These are phyloP conservation scores for Noctua janthina DNA, from an alignment of 2,888 invertebrate species.

Conservation along the genomic window DNA sequence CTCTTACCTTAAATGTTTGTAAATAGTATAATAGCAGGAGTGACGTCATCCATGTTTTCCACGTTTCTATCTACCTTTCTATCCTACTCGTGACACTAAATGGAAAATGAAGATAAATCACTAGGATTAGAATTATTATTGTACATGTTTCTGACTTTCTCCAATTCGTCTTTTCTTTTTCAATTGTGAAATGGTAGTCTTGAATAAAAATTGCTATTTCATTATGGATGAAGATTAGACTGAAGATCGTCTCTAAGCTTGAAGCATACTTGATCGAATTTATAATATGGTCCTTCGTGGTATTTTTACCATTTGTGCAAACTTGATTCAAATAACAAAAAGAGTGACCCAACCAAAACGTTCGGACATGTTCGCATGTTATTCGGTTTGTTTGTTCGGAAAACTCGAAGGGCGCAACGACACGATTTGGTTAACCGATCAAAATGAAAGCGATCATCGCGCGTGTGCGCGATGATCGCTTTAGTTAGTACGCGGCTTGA, in stretches of 20 bases:
- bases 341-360: background rate
- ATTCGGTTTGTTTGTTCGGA: background rate
- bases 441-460: background rate
- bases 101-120: conserved; percentile 49
- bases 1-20: conserved; percentile 45
- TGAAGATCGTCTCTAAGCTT: background rate
- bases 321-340: conserved; percentile 2
- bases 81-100: conserved; percentile 37
- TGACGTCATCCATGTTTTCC: conserved; percentile 39
- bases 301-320: background rate
- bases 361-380: background rate
- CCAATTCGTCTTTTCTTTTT: conserved; percentile 28
- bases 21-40: conserved; percentile 29
- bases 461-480: background rate
- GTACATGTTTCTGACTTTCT: conserved; percentile 23
- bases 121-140: conserved; percentile 29
- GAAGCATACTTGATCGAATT: background rate
- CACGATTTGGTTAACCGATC: background rate
- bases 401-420: too few relatives aligned
- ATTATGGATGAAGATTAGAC: background rate
- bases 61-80: conserved; percentile 32
- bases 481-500: background rate
- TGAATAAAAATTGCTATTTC: conserved; percentile 7
- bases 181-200: background rate
- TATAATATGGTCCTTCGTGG: background rate